Base-by-base conservation (phyloP, 2,888 invertebrate genomes). In the Melieria omissa region DNA sequence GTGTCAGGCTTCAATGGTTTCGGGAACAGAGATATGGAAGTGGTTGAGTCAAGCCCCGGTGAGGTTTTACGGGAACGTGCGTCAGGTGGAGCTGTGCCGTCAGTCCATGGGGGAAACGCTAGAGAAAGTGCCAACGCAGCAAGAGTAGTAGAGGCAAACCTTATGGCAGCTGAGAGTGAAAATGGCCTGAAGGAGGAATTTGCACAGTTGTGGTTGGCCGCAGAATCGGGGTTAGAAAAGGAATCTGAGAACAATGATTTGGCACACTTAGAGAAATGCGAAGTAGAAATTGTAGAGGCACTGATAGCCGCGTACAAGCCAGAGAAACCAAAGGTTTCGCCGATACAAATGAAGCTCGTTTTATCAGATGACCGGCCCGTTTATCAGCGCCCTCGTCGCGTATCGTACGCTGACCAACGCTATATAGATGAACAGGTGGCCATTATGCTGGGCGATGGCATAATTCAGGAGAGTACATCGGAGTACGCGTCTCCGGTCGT, bases 401-500 rank as follows among this genome's bases (percentile, higher is more conserved):
- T 63, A 9, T 12, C 60, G 5, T 7, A 49, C 5, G 64, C 49
- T 10, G 64, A 52, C 42, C 64, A 64, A 42, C 4, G 52, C 4
- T 52, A 29, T 52, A 52, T 64, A 16, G 64, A 54, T 14, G 52
- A 54, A 45, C 55, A 65, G 7, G 55, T 65, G 5, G 46, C 14
- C 5, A 9, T 10, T 29, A 46, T 29, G 57, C 42, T 66, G 16
- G 4, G 55, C 12, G 16, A 55, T 4, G 55, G 54, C 5, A 55
- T 65, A 2, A 55, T 65, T n/a, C 41, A 52, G 9, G 29, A 65
- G 8, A 65, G 65, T 9, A 52, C 29, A n/a, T 54, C 54, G 3
- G 65, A 52, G n/a, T 65, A 65, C 16, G 45, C 65, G 9, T 55
- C 14, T n/a, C 55, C 65, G 16, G 65, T 55, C 4, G 65, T 55